These are phyloP conservation scores for Agraylea sexmaculata DNA, from an alignment of 1,140 invertebrate species.

Conservation along the genomic window DNA sequence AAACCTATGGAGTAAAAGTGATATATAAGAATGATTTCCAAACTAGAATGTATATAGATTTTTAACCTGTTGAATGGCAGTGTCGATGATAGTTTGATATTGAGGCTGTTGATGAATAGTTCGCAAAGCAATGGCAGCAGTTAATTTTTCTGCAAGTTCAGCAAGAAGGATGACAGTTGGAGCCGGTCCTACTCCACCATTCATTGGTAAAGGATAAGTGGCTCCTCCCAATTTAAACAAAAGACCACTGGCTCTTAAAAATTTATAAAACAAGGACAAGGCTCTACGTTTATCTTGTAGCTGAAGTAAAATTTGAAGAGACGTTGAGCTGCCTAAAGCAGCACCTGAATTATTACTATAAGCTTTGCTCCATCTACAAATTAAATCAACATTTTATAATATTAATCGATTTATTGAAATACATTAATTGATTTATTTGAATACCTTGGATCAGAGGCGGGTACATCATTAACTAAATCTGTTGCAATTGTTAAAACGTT, in stretches of 20 bases:
- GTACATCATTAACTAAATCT: constrained; percentile 78
- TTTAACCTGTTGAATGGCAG: constrained; percentile 41
- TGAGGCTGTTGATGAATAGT: constrained; percentile 41
- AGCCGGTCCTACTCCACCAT: constrained; percentile 56
- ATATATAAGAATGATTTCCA: not conserved
- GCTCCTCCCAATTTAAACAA: constrained; percentile 62
- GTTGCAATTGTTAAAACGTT: constrained; percentile 59
- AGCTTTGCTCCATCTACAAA: constrained; percentile 23
- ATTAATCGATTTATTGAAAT: too few species aligned
- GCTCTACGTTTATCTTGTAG: constrained; percentile 76
- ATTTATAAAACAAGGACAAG: constrained; percentile 58
- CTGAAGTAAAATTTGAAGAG: constrained; percentile 72
- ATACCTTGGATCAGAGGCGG: constrained; percentile 77
- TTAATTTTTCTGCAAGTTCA: constrained; percentile 62
- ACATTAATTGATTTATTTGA: not conserved
- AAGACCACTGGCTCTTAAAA: constrained; percentile 62
- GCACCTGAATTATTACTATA: constrained; percentile 18
- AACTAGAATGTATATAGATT: too few species aligned
- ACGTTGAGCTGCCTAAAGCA: constrained; percentile 49
- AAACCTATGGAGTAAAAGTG: constrained; percentile 19
- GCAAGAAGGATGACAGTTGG: constrained; percentile 59
- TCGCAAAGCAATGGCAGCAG: constrained; percentile 58
- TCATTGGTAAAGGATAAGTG: too few species aligned
- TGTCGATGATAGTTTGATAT: constrained; percentile 26
- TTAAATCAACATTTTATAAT: too few species aligned